Evolutionary conservation across 2,797 vertebrate species (phyloP), one percentile per base, ranked within the genome.

Genomic region (Yasuhikotakia modesta): DNA sequence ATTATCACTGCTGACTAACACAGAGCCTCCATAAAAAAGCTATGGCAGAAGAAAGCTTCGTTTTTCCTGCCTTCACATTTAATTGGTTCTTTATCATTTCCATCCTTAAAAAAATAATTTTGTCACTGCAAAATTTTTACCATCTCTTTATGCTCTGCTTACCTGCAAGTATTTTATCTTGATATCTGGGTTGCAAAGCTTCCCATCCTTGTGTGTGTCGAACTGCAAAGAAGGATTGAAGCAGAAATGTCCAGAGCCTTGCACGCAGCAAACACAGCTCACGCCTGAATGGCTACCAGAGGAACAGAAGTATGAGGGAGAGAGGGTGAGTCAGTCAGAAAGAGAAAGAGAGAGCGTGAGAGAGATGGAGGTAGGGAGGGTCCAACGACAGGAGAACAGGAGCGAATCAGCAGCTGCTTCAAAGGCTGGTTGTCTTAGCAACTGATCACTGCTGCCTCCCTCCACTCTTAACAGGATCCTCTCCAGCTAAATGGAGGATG

Each of bases 361-460:
- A 69, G 81, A 82, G 88, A 88, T 86, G 83, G 74, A 55, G 73
- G 24, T 39, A 30, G 77, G 50, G 75, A 67, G 55, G 68, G 70
- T 71, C 76, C 64, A 81, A 81, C 64, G 79, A 73, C 60, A 70
- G 70, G 77, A 82, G 73, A 74, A 76, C 87, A 91, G 91, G 87
- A 93, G 95, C 95, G 92, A 99, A 98, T 97, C 95, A 96, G 97
- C 96, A 97, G 96, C 96, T 96, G 97, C 94, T 94, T 92, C 91
- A 94, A 94, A 92, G 91, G 91, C 92, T 91, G 86, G 94, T 97
- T 94, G 93, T 95, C 95, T 96, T 98, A 94, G 96, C 94, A 98
- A 99, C 97, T 94, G 92, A 93, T 94, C 93, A 91, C 94, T 89
- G 92, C 92, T 92, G 94, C 93, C 94, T 87, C 88, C 85, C 83